Evolutionary conservation across 1,140 invertebrate species (phyloP).

Genomic region (Acromyrmex echinatior): DNA sequence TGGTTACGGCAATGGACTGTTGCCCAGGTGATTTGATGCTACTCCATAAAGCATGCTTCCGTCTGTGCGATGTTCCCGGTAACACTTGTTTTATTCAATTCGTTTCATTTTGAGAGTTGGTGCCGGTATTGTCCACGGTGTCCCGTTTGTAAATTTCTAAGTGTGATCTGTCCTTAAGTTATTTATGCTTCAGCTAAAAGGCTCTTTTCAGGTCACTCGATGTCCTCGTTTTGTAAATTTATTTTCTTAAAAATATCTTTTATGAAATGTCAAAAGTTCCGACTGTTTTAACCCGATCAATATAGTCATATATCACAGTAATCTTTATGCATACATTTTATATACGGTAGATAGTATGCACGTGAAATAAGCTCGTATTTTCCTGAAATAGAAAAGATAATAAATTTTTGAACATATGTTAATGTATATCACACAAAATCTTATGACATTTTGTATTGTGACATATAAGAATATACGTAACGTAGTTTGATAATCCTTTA

Average conservation of each 20-base stretch:
- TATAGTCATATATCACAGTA: conserved; percentile 1
- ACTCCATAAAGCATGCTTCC: conserved; percentile 47
- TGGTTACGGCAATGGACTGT: conserved; percentile 77
- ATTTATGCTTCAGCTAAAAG: background rate
- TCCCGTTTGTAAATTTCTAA: background rate
- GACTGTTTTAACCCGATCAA: conserved; percentile 7
- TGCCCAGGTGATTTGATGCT: conserved; percentile 81
- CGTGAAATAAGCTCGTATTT: background rate
- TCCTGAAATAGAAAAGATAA: conserved; percentile 1
- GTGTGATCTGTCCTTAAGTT: background rate
- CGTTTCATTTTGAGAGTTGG: conserved; percentile 4
- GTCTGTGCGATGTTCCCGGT: conserved; percentile 10
- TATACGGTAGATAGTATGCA: conserved; percentile 6
- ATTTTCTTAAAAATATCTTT: conserved; percentile 4
- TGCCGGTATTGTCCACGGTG: too few species aligned
- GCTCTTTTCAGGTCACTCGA: background rate
- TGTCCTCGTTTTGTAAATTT: background rate
- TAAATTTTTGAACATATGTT: background rate
- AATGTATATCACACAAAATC: background rate
- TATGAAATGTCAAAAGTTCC: conserved; percentile 1
- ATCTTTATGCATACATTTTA: conserved; percentile 7
- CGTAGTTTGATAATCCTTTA: background rate
- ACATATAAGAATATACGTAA: background rate
- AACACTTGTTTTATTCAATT: conserved; percentile 63
- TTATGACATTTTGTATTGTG: background rate